Evolutionary conservation across 2,888 invertebrate genomes (phyloP).

Genomic region (Chrysomela aeneicollis): DNA sequence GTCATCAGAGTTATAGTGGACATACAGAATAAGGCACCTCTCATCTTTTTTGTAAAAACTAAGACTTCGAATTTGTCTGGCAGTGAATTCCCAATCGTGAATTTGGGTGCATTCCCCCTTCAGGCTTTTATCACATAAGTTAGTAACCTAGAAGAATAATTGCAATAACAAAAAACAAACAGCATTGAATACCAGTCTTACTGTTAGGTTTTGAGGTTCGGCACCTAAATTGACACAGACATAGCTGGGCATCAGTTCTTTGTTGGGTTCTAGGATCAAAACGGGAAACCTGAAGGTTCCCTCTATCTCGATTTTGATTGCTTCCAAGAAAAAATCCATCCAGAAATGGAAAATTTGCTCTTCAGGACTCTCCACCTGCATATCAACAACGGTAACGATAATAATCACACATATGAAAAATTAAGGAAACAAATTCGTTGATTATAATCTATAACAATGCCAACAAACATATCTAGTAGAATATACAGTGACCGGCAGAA

Average conservation of each 20-base stretch:
- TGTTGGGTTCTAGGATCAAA: constrained; percentile 88
- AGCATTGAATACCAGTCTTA: constrained; percentile 61
- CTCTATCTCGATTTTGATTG: constrained; percentile 81
- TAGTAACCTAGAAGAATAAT: constrained; percentile 59
- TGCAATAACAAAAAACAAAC: constrained; percentile 8
- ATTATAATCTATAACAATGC: too few species aligned
- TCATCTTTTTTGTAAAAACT: constrained; percentile 96
- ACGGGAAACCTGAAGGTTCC: constrained; percentile 92
- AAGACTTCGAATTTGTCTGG: constrained; percentile 87
- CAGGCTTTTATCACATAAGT: constrained; percentile 82
- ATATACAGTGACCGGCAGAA: too few species aligned
- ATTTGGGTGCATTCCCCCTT: constrained; percentile 82
- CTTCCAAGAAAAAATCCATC: constrained; percentile 98
- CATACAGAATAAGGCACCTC: constrained; percentile 94
- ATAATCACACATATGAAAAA: too few species aligned
- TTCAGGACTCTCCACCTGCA: constrained; percentile 76
- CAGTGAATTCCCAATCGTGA: constrained; percentile 93
- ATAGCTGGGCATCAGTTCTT: constrained; percentile 94
- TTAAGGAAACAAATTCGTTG: too few species aligned
- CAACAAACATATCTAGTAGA: too few species aligned
- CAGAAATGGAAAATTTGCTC: constrained; percentile 92
- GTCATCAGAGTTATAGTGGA: constrained; percentile 97
- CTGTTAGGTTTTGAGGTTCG: constrained; percentile 90
- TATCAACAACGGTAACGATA: too few species aligned
- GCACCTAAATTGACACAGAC: constrained; percentile 95